These are phyloP conservation scores for Whitmania pigra DNA, from an alignment of 1,140 invertebrate genomes.

Conservation along the genomic window DNA sequence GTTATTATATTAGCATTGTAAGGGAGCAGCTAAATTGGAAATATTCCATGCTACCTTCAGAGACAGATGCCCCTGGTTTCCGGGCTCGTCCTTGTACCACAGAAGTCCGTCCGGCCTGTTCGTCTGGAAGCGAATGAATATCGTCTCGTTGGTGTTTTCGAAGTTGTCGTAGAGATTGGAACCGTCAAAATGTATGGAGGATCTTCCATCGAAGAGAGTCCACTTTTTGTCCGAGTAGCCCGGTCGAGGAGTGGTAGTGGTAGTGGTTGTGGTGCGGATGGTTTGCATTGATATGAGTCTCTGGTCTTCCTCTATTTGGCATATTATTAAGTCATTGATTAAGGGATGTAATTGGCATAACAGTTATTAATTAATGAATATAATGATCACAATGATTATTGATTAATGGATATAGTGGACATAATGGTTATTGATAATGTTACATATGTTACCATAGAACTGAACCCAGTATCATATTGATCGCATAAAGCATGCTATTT, in stretches of 20 bases:
- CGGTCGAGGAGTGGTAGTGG: neutral
- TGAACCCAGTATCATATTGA: too few relatives aligned
- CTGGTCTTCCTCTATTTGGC: constrained; percentile 5
- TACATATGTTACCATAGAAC: neutral
- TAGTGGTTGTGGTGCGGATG: constrained; percentile 12
- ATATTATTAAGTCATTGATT: too few relatives aligned
- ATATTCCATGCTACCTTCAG: constrained; percentile 28
- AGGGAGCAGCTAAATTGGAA: neutral
- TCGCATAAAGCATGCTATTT: too few relatives aligned
- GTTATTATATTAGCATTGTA: neutral
- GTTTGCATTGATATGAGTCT: constrained; percentile 11
- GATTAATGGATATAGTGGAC: too few relatives aligned
- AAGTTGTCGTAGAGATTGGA: constrained; percentile 24
- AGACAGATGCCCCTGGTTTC: constrained; percentile 30
- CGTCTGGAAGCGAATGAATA: constrained; percentile 33
- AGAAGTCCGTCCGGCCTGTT: constrained; percentile 30
- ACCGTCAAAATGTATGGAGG: constrained; percentile 29
- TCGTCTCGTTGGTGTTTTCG: constrained; percentile 26
- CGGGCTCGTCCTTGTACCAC: constrained; percentile 29
- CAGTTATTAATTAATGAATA: too few relatives aligned
- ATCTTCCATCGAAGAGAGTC: constrained; percentile 29
- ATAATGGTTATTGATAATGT: neutral
- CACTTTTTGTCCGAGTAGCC: constrained; percentile 23
- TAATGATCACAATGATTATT: too few relatives aligned
- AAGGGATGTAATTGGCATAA: too few relatives aligned